Base-by-base conservation (phyloP, 2,797 vertebrate genomes). In the Falco naumanni region DNA sequence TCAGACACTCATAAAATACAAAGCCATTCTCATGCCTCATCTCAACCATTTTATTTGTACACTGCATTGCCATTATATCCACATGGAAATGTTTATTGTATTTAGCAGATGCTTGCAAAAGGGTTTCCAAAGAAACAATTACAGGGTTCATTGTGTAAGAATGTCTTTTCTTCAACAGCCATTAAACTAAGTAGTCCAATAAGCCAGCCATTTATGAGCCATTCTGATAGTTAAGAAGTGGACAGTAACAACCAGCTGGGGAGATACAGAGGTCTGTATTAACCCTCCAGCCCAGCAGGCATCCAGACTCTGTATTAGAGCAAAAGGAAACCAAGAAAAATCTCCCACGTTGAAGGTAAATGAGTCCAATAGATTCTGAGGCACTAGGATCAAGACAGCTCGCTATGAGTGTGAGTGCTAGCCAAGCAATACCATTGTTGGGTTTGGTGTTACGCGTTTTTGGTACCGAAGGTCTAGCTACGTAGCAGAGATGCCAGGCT, bases 101-200 rank as follows among this genome's bases (percentile, higher is more conserved):
- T 84, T 90, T 74, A 95, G 69, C 69, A 95, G 91, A 78, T 83
- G 41, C 72, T 87, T 85, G 65, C 57, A 74, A 87, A 85, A 13
- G 29, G 24, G 41, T 93, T 95, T 89, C 87, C 72, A 72, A 63
- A 92, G 75, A 89, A 78, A 83, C 84, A 80, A 20, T 83, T 81
- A 69, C 50, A 82, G 56, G 41, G 51, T 66, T 94, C 48, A 26
- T 71, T 84, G 93, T 87, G 39, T 53, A 84, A 74, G 54, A 69
- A 59, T 56, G n/a, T 53, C 82, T 89, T 84, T 71, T 92, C 76
- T 89, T 64, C 79, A 80, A 24, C 51, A 89, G 29, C 59, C 70
- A n/a, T 74, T 93, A 79, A 81, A 21, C 60, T 57, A 87, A 59
- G 59, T 41, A 60, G 53, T 72, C 54, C 60, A 75, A 39, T 66